Percentiles rank a stretch among this genome's conserved stretches.
Evolutionary conservation across 2,888 invertebrate species (phyloP).

Genomic region (Antheraea yamamai): DNA sequence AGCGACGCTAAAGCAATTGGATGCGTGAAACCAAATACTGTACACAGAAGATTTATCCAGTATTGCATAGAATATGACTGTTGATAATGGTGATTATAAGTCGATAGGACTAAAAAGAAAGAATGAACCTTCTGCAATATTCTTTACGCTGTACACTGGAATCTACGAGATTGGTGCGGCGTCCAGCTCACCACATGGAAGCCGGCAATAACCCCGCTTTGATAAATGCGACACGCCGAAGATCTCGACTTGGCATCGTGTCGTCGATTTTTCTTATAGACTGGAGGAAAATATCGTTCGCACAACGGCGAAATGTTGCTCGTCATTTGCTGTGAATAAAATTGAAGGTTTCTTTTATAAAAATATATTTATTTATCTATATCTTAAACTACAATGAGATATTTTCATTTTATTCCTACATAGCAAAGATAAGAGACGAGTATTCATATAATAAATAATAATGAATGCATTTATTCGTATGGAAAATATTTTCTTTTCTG

Average conservation of each 20-base stretch:
- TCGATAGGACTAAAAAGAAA: background rate
- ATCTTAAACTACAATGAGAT: background rate
- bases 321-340: background rate
- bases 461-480: too few relatives aligned
- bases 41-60: background rate
- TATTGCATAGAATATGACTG: background rate
- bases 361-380: background rate
- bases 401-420: background rate
- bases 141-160: background rate
- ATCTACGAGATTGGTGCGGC: background rate
- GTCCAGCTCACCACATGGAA: constrained; percentile 12
- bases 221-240: constrained; percentile 38
- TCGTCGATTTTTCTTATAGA: constrained; percentile 38
- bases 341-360: background rate
- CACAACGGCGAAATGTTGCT: background rate
- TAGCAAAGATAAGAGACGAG: background rate
- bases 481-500: too few relatives aligned
- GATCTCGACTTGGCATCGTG: constrained; percentile 35
- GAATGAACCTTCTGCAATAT: constrained; percentile 1
- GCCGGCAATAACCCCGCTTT: constrained; percentile 31
- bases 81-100: background rate
- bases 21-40: background rate
- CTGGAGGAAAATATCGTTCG: constrained; percentile 24
- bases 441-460: background rate
- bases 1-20: background rate